Base-by-base conservation (phyloP, 1,140 invertebrate species). In the Zeugodacus cucurbitae region DNA sequence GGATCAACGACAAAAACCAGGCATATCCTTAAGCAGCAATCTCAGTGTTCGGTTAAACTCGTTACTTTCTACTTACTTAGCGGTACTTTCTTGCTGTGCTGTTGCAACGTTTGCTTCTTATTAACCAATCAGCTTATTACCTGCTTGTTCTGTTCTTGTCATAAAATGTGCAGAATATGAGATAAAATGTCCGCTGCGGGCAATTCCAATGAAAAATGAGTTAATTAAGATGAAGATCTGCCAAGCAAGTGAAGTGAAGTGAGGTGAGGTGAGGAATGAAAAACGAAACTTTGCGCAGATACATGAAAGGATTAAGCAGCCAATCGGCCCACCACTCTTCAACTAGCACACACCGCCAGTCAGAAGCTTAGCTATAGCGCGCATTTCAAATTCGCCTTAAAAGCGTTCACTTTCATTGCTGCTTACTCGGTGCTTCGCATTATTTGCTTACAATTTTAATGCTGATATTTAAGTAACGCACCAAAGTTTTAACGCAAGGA, bases 151-250 rank as follows among this genome's bases (percentile, higher is more conserved):
- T 58, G 29, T 32, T 20, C 32, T 14, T 86, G 54, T 86, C 34
- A n/a, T 59, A 86, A 54, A 86, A 57, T 58, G 48, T 86, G 54
- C 29, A 32, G 64, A 87, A 87, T 87, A 70, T 64, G 41, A 88
- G 78, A 88, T 86, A 88, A 86, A 48, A 34, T 48, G 29, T 44
- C 29, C 88, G 74, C 89, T 88, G 64, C 67, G 86, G 90, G 89
- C 91, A 90, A 89, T 91, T 89, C 58, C 90, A 90, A 92, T 92
- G 91, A 92, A 92, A 92, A 92, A 92, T 92, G 91, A 92, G 91
- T 92, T 92, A 92, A 92, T 92, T 92, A 92, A 85, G 88, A 86
- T 88, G 29, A 70, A 62, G 41, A 67, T 87, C 29, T 67, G 59
- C 59, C 26, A 44, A 67, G 85, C 34, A 34, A 64, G 32, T 26